phyloP scores from a whole-genome alignment of 1,140 invertebrate species.

The Hycleus cichorii region DNA sequence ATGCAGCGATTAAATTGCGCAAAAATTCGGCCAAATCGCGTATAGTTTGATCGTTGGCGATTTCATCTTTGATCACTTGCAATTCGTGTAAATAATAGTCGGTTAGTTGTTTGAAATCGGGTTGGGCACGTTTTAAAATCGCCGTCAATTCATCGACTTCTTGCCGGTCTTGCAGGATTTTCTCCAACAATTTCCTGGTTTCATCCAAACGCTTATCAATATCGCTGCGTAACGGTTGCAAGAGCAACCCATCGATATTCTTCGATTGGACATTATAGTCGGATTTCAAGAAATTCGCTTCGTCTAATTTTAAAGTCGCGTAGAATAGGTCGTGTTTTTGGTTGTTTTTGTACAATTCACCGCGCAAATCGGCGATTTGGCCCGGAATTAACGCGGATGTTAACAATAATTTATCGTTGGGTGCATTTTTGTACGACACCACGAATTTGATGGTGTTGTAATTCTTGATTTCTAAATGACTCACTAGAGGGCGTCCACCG shows the following conservation, averaged over 20 bases:
- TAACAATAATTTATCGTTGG: constrained; percentile 49
- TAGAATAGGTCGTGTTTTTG: constrained; percentile 53
- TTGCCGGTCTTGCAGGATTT: constrained; percentile 35
- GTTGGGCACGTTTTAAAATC: constrained; percentile 45
- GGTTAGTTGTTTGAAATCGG: constrained; percentile 51
- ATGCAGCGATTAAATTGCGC: constrained; percentile 48
- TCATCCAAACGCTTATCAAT: constrained; percentile 30
- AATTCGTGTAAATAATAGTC: constrained; percentile 53
- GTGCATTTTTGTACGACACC: constrained; percentile 45
- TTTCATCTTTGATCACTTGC: constrained; percentile 53
- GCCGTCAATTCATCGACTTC: constrained; percentile 41
- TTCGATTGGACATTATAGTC: constrained; percentile 56
- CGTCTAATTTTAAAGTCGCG: constrained; percentile 52
- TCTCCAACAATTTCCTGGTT: constrained; percentile 40
- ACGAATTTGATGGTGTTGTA: constrained; percentile 49
- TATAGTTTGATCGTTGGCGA: constrained; percentile 56
- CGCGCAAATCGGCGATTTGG: constrained; percentile 56
- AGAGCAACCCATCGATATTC: constrained; percentile 48
- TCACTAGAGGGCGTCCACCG: constrained; percentile 42
- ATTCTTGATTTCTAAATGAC: constrained; percentile 47
- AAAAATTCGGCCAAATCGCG: constrained; percentile 56
- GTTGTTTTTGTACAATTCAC: constrained; percentile 47
- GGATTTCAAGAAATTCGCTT: constrained; percentile 60
- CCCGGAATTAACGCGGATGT: constrained; percentile 52
- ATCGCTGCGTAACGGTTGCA: constrained; percentile 24